Evolutionary conservation across 2,797 vertebrate genomes (phyloP), one percentile per base, ranked within the genome.

Genomic region (Halcyon smyrnensis): DNA sequence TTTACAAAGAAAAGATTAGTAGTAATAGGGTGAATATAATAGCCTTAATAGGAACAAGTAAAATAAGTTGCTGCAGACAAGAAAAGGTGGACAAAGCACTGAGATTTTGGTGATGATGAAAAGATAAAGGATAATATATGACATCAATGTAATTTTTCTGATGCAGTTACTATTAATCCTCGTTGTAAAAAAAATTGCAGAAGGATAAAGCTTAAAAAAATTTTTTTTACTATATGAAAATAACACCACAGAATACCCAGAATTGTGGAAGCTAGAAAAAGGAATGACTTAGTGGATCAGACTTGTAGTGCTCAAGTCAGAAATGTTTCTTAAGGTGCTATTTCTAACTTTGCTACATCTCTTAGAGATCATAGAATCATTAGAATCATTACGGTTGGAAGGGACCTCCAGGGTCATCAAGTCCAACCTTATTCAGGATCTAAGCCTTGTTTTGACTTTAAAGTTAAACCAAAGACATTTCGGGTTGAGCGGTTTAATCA

Each of bases 1-100:
- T 98, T 99, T 99, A 98, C 97, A 98, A 98, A 98, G 98, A 98
- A 98, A 98, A 99, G 99, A 99, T 98, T 99, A 99, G 99, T 98
- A 98, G 98, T 99, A 99, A 98, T 98, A 94, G 90, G 93, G 98
- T 98, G 99, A 99, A 99, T 99, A 98, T 98, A 99, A 99, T 99
- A 98, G 97, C 98, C 97, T 98, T 98, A 98, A 98, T 98, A 97
- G 94, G 96, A 99, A 98, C 98, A 99, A 98, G 98, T 98, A 98
- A 98, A 98, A 98, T 98, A 98, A 98, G 98, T 99, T 99, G 98
- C 98, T 98, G 98, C 97, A 98, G 98, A 99, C 98, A 97, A 94
- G 98, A 98, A 59, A 98, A 76, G 98, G 98, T 99, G 98, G 98
- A 98, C 98, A 98, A 98, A 98, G 98, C 97, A 98, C 97, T 98